phyloP scores from a whole-genome alignment of 2,113 vertebrate species.

The Peromyscus californicus region DNA sequence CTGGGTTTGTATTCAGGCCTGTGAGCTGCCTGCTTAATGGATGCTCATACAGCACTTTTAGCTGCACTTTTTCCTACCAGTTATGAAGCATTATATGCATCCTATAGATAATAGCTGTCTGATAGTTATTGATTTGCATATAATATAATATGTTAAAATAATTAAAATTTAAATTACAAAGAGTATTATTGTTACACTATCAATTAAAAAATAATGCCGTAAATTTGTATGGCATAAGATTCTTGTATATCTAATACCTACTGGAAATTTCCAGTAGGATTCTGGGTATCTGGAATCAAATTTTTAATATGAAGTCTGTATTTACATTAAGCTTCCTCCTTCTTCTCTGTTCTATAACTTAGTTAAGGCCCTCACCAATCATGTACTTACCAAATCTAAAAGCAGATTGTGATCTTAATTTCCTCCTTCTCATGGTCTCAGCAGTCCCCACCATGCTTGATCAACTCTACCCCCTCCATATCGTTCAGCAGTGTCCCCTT shows the following conservation, averaged over 20 bases:
- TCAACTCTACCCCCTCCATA: not conserved
- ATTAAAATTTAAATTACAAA: slow-evolving; percentile 67
- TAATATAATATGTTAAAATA: slow-evolving; percentile 17
- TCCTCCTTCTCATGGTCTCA: not conserved
- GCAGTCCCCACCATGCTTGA: not conserved
- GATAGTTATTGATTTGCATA: slow-evolving; percentile 46
- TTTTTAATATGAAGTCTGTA: not conserved
- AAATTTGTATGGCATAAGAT: not conserved
- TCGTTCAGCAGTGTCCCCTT: not conserved
- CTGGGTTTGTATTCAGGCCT: slow-evolving; percentile 40
- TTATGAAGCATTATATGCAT: slow-evolving; percentile 21
- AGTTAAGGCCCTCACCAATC: not conserved
- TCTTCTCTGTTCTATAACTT: not conserved
- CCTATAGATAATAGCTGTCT: slow-evolving; percentile 44
- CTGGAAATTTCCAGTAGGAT: not conserved
- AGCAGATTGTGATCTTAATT: not conserved
- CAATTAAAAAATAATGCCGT: slow-evolving; percentile 51
- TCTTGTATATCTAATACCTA: slow-evolving; percentile 6
- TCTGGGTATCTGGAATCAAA: not conserved
- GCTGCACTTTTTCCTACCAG: slow-evolving; percentile 11
- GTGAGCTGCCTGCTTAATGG: slow-evolving; percentile 62
- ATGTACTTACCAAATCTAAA: not conserved
- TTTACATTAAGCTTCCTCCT: not conserved
- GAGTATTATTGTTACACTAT: slow-evolving; percentile 11
- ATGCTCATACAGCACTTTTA: slow-evolving; percentile 16